Base-by-base conservation (phyloP, 2,113 vertebrate genomes). In the Eurypyga helias region DNA sequence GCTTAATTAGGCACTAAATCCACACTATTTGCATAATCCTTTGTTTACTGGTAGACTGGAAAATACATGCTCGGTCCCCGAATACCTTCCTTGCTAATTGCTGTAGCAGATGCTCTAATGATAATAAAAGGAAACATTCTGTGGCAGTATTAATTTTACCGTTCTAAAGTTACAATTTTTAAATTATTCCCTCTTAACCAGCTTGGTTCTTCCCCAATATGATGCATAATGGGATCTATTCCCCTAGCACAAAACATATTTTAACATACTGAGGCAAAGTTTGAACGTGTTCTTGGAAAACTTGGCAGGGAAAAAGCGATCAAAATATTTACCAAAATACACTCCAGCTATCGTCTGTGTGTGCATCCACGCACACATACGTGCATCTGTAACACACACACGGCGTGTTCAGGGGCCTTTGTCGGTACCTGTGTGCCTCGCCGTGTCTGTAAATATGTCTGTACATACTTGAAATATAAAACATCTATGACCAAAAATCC, bases 1-100 rank as follows among this genome's bases (percentile, higher is more conserved):
- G 86, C 89, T 88, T 96, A 97, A 71, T 96, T 95, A 97, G 94
- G 91, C 90, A 95, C 94, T 95, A 97, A 97, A 97, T 97, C 90
- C 89, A 96, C 86, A 89, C 89, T 78, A 94, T 96, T 96, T 96
- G 90, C 86, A 90, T 96, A 97, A 91, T 96, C 89, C 96, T 97
- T 97, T 97, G 91, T 96, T 96, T 95, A 90, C 77, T 95, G 71
- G 87, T 95, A 97, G 95, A 94, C 81, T 90, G 94, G 96, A 97
- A 97, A 94, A 97, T 97, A 92, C 75, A 96, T 82, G 41, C 87
- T 62, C 19, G 51, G 84, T 91, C 78, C 91, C 93, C 79, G 87
- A 77, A 93, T 98, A 88, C 93, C 93, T 94, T 97, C 83, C 89
- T 87, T 96, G 83, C 93, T 90, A 96, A 90, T 94, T 97, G 65